phyloP scores from a whole-genome alignment of 2,888 invertebrate species.

The Epirrita christyi region DNA sequence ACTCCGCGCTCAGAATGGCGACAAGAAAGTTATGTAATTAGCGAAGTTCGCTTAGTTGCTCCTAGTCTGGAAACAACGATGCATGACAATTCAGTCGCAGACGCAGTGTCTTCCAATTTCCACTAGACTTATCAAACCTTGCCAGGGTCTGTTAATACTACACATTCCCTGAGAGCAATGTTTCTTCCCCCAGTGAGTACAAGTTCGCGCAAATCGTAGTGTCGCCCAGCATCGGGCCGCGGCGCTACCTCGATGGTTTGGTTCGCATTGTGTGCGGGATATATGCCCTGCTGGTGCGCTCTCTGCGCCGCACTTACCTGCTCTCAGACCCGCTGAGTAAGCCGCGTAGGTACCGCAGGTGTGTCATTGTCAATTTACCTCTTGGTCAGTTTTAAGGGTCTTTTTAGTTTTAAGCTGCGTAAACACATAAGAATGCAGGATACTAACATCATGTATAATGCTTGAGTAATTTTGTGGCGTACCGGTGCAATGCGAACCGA shows the following conservation, averaged over 20 bases:
- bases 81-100: no score
- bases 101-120: no score
- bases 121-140: not conserved
- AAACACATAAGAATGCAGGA: constrained; percentile 12
- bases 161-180: constrained; percentile 18
- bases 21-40: no score
- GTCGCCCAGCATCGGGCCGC: constrained; percentile 43
- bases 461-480: constrained; percentile 39
- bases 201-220: constrained; percentile 73
- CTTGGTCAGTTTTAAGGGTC: not conserved
- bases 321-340: constrained; percentile 45
- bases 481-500: constrained; percentile 64
- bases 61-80: no score
- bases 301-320: constrained; percentile 51
- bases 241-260: constrained; percentile 62
- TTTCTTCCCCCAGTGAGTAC: constrained; percentile 68
- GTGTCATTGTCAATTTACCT: constrained; percentile 8
- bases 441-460: constrained; percentile 38
- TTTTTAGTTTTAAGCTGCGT: constrained; percentile 4
- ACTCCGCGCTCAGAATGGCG: no score
- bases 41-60: no score
- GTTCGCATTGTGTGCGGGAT: constrained; percentile 68
- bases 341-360: constrained; percentile 65
- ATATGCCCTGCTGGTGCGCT: constrained; percentile 56
- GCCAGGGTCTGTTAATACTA: not conserved